These are phyloP conservation scores for Trichonephila clavata DNA, from an alignment of 1,140 invertebrate species.

Conservation along the genomic window DNA sequence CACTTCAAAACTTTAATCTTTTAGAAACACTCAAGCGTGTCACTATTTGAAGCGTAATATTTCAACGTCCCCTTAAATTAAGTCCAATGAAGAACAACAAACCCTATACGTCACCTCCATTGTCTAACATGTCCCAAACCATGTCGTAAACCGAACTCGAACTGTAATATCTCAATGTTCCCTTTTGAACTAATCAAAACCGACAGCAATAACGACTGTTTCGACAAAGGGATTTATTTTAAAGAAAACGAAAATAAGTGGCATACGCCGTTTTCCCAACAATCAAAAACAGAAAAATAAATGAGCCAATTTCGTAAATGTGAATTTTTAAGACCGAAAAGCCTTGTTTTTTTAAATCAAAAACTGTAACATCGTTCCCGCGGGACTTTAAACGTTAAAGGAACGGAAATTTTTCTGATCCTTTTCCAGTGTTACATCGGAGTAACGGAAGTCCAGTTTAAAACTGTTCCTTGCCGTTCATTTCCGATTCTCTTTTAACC, in stretches of 20 bases:
- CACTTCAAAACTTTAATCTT: too few relatives aligned
- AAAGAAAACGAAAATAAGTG: background rate
- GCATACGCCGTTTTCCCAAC: background rate
- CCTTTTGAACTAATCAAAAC: background rate
- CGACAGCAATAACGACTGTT: background rate
- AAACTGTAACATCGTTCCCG: constrained; percentile 7
- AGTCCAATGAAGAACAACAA: background rate
- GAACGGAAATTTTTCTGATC: constrained; percentile 34
- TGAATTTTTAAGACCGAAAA: constrained; percentile 36
- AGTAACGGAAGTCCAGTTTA: background rate
- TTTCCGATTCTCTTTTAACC: constrained; percentile 52
- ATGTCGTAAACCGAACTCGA: background rate
- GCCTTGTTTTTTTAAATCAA: constrained; percentile 17
- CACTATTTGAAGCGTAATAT: background rate
- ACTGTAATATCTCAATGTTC: background rate
- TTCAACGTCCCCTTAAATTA: background rate
- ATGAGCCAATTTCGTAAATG: background rate
- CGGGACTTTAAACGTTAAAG: background rate
- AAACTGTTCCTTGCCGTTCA: constrained; percentile 32
- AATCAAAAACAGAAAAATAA: background rate
- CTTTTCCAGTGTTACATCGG: too few relatives aligned
- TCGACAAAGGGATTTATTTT: background rate
- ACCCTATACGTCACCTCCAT: background rate
- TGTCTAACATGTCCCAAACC: background rate
- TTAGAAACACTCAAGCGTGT: too few relatives aligned